phyloP scores from a whole-genome alignment of 1,140 invertebrate genomes.

The Heliconius nattereri region DNA sequence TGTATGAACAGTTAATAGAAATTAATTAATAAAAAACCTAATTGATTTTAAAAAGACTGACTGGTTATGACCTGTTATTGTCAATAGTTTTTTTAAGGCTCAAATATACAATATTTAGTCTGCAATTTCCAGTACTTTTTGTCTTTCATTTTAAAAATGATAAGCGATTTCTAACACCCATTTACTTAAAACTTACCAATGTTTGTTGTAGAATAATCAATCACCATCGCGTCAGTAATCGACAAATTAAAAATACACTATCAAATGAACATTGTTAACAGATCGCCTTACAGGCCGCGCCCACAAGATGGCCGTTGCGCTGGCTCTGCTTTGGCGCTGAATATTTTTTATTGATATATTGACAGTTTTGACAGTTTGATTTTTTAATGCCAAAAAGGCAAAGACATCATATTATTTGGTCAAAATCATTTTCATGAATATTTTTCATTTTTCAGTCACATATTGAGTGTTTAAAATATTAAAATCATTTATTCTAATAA shows the following conservation, averaged over 20 bases:
- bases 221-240: constrained; percentile 11
- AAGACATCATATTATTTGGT: neutral
- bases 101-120: neutral
- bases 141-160: neutral
- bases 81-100: too few species aligned
- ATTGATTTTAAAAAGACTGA: too few species aligned
- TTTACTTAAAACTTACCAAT: constrained; percentile 1
- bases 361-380: constrained; percentile 1
- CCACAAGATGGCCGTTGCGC: constrained; percentile 59
- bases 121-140: too few species aligned
- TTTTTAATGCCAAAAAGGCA: neutral
- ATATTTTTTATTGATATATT: neutral
- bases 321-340: constrained; percentile 1
- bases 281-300: constrained; percentile 61
- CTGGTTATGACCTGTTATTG: too few species aligned
- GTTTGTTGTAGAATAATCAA: constrained; percentile 2
- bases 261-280: constrained; percentile 47
- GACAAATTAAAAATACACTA: constrained; percentile 24
- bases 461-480: too few species aligned
- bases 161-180: neutral
- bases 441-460: too few species aligned
- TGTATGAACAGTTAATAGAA: too few species aligned
- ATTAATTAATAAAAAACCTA: too few species aligned
- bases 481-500: too few species aligned
- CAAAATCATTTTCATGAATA: neutral